Base-by-base conservation (phyloP, 1,140 invertebrate species). In the Orussus abietinus region DNA sequence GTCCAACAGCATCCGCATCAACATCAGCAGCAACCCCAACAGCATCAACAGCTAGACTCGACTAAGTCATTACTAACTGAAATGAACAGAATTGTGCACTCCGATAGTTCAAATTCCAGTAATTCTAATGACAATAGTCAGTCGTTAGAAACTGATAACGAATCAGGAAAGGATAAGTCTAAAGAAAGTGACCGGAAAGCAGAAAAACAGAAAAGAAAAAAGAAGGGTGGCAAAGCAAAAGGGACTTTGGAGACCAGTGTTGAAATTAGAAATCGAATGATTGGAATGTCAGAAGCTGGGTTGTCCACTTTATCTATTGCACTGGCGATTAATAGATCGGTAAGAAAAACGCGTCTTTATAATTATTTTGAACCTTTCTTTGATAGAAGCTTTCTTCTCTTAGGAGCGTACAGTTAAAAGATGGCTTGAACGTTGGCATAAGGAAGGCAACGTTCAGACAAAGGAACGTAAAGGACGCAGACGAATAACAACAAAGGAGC, bases 271-370 rank as follows among this genome's bases (percentile, higher is more conserved):
- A 74, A 72, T 50, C 59, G 71, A 34, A 74, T 74, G 71, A 72
- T 74, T 20, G 71, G 71, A 18, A 74, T 74, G 71, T 62, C 71
- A 0, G 68, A 72, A 29, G 71, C 71, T n/a, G 71, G 71, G 45
- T 36, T 74, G 13, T 72, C 71, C 10, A 72, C 71, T 3, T 39
- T 74, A 18, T 74, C 71, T 3, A 74, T 74, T 34, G 71, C 71
- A 13, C 52, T 74, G 9, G 68, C 71, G 14, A 67, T 74, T 18
- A 70, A 72, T 41, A 62, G 71, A 68, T 74, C 71, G 32, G 71
- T 71, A 62, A 52, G 57, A 49, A 39, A 35, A 34, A 44, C 14
- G 26, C 29, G 12, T 14, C n/a, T 26, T 49, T 5, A 18, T 39
- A 20, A 40, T 17, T 13, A 34, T 36, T 44, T 32, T 38, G 9